A percentile compares a stretch with the other conserved stretches of the same genome.
Evolutionary conservation across 2,113 vertebrate species (phyloP).

Genomic region (Cyanistes caeruleus): DNA sequence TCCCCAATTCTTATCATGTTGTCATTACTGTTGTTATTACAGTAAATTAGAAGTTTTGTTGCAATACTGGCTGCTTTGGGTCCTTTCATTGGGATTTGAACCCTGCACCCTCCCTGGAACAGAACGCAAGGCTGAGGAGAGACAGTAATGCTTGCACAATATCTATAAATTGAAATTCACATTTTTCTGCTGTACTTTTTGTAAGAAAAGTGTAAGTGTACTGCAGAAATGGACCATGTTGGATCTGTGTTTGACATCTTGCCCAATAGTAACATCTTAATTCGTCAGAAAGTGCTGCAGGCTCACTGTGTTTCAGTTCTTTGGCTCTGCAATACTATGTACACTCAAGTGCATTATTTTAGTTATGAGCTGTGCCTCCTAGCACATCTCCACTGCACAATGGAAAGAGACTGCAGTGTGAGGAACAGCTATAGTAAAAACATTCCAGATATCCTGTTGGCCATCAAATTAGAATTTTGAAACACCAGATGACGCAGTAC

Average conservation of each 20-base stretch:
- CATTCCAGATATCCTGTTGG: neutral
- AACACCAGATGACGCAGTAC: neutral
- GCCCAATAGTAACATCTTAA: neutral
- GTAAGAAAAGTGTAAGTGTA: neutral
- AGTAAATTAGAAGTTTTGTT: neutral
- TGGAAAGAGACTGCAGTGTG: neutral
- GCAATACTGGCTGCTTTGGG: neutral
- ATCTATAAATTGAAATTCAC: neutral
- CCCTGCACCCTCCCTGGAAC: neutral
- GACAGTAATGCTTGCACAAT: neutral
- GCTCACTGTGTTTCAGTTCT: neutral
- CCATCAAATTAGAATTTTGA: neutral
- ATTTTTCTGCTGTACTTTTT: neutral
- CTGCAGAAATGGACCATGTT: neutral
- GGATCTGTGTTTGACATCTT: neutral
- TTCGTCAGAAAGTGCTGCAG: neutral
- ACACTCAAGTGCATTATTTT: neutral
- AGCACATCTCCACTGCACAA: neutral
- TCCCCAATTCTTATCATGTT: neutral
- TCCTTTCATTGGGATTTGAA: neutral
- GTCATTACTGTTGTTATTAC: neutral
- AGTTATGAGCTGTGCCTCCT: neutral
- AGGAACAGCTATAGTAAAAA: neutral
- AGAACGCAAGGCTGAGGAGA: neutral
- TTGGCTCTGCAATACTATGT: neutral